Conservation (phyloP, 2,888 invertebrate species). For the Limenitis camilla region DNA sequence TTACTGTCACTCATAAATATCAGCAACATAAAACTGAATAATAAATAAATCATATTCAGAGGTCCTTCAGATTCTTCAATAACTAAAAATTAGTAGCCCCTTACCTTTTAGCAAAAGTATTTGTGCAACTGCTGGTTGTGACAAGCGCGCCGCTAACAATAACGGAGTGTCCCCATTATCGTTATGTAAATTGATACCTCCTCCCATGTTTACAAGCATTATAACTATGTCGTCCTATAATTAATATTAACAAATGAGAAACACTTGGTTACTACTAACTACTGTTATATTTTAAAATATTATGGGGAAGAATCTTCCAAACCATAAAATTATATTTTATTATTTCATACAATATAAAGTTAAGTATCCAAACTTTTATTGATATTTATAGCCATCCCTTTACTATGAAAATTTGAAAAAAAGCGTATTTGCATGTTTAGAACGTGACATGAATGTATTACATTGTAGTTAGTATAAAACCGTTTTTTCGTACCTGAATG, state of each 20-base stretch:
- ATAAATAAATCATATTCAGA: too few species aligned
- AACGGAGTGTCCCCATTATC: slow-evolving; percentile 81
- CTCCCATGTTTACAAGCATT: slow-evolving; percentile 69
- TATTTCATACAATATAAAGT: neutral
- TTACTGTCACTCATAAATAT: too few species aligned
- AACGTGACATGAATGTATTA: too few species aligned
- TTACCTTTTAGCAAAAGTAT: slow-evolving; percentile 74
- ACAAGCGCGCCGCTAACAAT: slow-evolving; percentile 72
- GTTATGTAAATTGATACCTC: slow-evolving; percentile 77
- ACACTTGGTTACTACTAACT: neutral
- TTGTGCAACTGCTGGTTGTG: slow-evolving; percentile 64
- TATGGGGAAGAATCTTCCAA: neutral
- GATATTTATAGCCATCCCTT: too few species aligned
- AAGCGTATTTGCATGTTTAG: too few species aligned
- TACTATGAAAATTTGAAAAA: too few species aligned
- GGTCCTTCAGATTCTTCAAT: too few species aligned
- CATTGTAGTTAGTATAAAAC: too few species aligned
- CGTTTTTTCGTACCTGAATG: neutral
- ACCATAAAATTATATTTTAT: neutral
- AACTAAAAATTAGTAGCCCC: neutral
- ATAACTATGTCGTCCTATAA: slow-evolving; percentile 69
- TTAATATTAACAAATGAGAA: slow-evolving; percentile 4
- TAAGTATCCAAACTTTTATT: too few species aligned
- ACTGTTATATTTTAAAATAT: neutral
- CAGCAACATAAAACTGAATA: too few species aligned